A percentile compares a stretch with the other conserved stretches of the same genome.
Conservation (phyloP, 2,797 vertebrate genomes). For the Margarornis squamiger region DNA sequence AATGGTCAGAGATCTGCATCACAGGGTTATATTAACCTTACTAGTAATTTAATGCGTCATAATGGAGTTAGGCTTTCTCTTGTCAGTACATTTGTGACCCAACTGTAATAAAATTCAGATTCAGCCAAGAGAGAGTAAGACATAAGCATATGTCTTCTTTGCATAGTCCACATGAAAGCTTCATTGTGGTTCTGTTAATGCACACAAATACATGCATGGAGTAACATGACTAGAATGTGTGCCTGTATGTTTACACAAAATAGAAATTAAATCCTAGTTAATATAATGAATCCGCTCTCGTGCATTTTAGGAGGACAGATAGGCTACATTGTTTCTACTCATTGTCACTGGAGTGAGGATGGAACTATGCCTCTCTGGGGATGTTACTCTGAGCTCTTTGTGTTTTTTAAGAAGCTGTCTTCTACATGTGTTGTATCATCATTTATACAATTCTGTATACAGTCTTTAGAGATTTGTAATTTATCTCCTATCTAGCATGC, state of each 20-base stretch:
- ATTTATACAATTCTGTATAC: neutral
- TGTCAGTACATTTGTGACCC: conserved; percentile 43
- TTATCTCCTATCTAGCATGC: neutral
- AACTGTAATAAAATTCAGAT: conserved; percentile 43
- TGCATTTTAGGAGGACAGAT: neutral
- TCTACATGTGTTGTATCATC: neutral
- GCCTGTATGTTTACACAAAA: neutral
- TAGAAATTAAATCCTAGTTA: neutral
- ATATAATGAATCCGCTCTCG: neutral
- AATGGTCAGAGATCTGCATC: conserved; percentile 57
- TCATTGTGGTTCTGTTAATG: neutral
- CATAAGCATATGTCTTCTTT: neutral
- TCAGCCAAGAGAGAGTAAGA: neutral
- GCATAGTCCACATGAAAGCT: neutral
- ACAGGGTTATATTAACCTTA: conserved; percentile 61
- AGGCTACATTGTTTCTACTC: neutral
- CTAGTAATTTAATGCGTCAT: conserved; percentile 38
- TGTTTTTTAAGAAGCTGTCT: neutral
- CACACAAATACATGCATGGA: neutral
- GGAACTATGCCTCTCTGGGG: neutral
- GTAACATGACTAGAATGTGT: neutral
- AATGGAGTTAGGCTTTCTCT: conserved; percentile 49
- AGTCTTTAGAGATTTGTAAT: neutral
- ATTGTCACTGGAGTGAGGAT: neutral
- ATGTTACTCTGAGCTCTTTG: neutral